These are phyloP conservation scores for Malacoctenus gilli DNA, from an alignment of 2,797 vertebrate species.

Conservation along the genomic window DNA sequence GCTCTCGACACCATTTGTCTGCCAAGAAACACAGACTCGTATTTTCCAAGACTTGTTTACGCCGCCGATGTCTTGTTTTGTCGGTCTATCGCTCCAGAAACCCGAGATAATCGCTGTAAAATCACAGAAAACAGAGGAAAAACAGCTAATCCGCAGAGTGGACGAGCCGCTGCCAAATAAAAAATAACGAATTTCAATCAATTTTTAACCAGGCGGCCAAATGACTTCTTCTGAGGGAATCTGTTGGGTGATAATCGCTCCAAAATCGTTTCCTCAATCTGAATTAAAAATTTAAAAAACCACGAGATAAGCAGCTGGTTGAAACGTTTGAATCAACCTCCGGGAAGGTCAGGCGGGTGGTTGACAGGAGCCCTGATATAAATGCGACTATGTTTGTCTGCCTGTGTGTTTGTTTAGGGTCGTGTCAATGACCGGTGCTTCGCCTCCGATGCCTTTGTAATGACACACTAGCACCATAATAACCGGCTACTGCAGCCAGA, in stretches of 20 bases:
- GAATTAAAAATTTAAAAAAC: neutral
- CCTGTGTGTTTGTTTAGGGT: slow-evolving; percentile 73
- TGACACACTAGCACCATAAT: slow-evolving; percentile 77
- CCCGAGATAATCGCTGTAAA: neutral
- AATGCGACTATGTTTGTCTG: slow-evolving; percentile 53
- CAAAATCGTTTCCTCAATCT: neutral
- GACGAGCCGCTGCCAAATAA: neutral
- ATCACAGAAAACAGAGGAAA: neutral
- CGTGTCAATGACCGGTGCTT: slow-evolving; percentile 68
- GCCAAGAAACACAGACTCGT: neutral
- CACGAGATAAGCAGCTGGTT: too few species aligned
- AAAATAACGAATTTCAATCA: neutral
- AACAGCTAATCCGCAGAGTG: neutral
- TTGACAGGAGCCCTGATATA: slow-evolving; percentile 12
- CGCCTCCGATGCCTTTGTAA: slow-evolving; percentile 78
- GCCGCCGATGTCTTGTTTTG: slow-evolving; percentile 4
- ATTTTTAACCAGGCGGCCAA: too few species aligned
- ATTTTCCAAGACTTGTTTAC: neutral
- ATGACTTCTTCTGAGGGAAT: too few species aligned
- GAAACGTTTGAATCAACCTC: neutral
- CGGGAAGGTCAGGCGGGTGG: slow-evolving; percentile 9
- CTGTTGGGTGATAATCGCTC: too few species aligned
- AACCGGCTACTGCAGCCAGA: slow-evolving; percentile 68
- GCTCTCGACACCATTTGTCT: neutral
- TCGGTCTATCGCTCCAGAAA: neutral